Conservation (phyloP, 2,113 vertebrate genomes). For the Fregetta grallaria region DNA sequence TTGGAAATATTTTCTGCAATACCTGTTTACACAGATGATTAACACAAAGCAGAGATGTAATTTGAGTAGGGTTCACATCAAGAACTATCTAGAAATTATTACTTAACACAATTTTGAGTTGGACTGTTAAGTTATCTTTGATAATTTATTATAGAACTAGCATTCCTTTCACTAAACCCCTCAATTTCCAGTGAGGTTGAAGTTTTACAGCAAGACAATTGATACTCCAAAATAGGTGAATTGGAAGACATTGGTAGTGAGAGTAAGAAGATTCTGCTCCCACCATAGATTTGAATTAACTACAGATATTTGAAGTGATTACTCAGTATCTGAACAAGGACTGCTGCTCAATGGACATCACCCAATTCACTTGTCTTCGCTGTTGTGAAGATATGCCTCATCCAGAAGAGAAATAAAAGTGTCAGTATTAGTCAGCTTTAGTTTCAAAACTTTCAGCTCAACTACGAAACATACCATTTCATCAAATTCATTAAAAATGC, state of each 20-base stretch:
- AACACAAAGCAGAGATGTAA: background rate
- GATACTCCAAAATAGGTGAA: background rate
- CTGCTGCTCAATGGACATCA: background rate
- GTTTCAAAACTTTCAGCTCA: background rate
- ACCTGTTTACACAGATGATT: background rate
- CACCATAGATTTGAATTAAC: background rate
- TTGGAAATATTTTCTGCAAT: background rate
- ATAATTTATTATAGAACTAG: background rate
- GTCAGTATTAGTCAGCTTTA: background rate
- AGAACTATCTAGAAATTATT: background rate
- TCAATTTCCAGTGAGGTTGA: background rate
- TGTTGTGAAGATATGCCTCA: background rate
- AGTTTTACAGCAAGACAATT: background rate
- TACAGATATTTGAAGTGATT: background rate
- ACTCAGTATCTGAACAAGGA: background rate
- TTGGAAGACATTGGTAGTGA: background rate
- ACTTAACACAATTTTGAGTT: background rate
- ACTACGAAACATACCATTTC: background rate
- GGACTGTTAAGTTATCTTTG: background rate
- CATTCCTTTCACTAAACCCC: background rate
- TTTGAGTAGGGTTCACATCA: background rate
- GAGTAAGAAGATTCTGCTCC: background rate
- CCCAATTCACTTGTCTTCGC: background rate
- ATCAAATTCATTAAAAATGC: background rate
- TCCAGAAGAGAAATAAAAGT: background rate